phyloP scores from a whole-genome alignment of 2,888 invertebrate genomes.

The Amphipoea oculea region DNA sequence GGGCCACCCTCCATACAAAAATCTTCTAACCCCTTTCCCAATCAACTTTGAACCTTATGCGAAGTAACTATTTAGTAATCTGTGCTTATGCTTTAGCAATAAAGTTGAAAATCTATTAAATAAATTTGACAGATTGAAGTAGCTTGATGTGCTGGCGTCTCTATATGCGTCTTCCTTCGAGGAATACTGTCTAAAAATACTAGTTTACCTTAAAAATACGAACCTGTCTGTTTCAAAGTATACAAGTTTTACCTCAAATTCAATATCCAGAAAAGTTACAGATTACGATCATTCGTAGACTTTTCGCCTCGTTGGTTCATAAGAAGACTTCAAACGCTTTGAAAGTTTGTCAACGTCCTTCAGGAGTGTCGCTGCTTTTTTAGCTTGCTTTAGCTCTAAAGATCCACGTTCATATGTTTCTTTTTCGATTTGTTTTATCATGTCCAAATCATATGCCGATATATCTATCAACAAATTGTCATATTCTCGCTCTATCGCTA shows the following conservation, averaged over 20 bases:
- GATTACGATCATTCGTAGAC: conserved; percentile 11
- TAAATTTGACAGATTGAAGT: too few species aligned
- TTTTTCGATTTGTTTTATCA: conserved; percentile 83
- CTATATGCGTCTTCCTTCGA: not conserved
- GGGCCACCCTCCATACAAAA: too few species aligned
- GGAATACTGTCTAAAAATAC: not conserved
- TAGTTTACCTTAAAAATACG: not conserved
- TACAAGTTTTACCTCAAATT: not conserved
- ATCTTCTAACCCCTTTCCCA: too few species aligned
- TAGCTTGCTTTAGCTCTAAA: conserved; percentile 80
- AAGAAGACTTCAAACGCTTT: conserved; percentile 82
- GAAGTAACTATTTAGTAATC: too few species aligned
- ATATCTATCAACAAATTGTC: conserved; percentile 84
- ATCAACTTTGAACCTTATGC: too few species aligned
- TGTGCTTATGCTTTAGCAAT: too few species aligned
- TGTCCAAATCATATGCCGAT: conserved; percentile 81
- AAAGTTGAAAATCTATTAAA: too few species aligned
- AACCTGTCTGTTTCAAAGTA: conserved; percentile 6
- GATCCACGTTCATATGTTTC: conserved; percentile 81
- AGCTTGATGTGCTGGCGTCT: too few species aligned
- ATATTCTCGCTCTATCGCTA: conserved; percentile 90
- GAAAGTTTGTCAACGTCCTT: conserved; percentile 81
- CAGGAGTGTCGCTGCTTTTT: conserved; percentile 80
- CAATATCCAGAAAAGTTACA: not conserved
- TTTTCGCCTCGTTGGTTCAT: conserved; percentile 78